These are phyloP conservation scores for Promerops cafer DNA, from an alignment of 2,113 vertebrate species.

Conservation along the genomic window DNA sequence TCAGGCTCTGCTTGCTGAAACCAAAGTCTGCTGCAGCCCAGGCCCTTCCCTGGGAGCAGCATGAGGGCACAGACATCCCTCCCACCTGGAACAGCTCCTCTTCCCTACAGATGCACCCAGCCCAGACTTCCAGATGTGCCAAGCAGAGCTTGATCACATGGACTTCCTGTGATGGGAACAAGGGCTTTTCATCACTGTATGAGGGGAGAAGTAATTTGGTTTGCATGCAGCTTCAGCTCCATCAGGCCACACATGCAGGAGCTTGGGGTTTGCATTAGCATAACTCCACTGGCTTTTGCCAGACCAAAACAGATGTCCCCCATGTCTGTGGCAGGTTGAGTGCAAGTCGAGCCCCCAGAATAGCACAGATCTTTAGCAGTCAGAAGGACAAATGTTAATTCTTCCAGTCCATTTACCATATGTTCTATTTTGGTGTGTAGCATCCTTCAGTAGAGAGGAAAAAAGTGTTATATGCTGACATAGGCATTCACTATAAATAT, in stretches of 20 bases:
- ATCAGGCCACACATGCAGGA: conserved; percentile 22
- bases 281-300: conserved; percentile 1
- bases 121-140: neutral
- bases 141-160: neutral
- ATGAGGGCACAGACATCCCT: neutral
- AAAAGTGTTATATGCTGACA: neutral
- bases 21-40: neutral
- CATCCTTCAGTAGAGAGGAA: neutral
- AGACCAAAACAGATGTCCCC: conserved; percentile 19
- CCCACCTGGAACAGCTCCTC: neutral
- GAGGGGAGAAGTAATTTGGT: neutral
- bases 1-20: neutral
- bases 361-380: neutral
- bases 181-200: neutral
- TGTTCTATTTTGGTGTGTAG: neutral
- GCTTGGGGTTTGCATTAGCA: conserved; percentile 13
- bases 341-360: neutral
- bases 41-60: neutral
- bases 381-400: neutral
- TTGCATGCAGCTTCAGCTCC: conserved; percentile 12
- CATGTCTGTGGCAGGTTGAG: conserved; percentile 28
- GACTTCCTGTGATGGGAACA: neutral
- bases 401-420: neutral
- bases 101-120: neutral
- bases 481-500: neutral